Evolutionary conservation across 2,888 invertebrate species (phyloP), one percentile per base, ranked within the genome.

Genomic region (Morpho helenor): DNA sequence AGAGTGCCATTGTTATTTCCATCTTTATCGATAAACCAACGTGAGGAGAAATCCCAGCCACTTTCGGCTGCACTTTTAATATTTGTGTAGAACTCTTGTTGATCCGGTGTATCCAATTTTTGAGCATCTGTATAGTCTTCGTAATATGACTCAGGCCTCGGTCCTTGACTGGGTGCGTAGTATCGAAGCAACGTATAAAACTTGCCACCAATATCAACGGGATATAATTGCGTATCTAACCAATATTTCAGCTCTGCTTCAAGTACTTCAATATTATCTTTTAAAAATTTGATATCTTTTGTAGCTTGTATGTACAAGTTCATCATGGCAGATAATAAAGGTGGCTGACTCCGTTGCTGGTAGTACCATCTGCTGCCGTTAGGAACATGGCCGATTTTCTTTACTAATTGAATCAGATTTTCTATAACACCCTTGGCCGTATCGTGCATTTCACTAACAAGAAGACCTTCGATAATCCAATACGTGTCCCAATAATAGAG

Each of bases 401-500:
- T 90, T 1, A 97, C 92, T 57, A 96, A 80, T 61, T 92, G 88
- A 2, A 95, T 87, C 65, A 97, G 93, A 78, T 97, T 97, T 65
- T 93, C 92, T 23, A 97, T 90, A 91, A 97, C 95, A 2, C 96
- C 95, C 77, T 85, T 87, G 0, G 92, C 95, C 0, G 96, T 96
- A 4, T 91, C 82, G 7, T 89, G 76, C 96, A 97, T 96, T 63
- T 94, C 95, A 60, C 95, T 95, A 7, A 94, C 86, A 0, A 97
- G 84, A 4, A 97, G 85, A 0, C 97, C 97, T 74, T 95, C 94
- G 47, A 97, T 91, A 54, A 96, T 95, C 96, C 97, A 97, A 77
- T 95, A 97, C 0, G 96, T 94, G 73, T 97, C 97, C 97, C 97
- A 97, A 76, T 97, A 97, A 77, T 96, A 97, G 56, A 94, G 88